Conservation (phyloP, 2,888 invertebrate species). For the Drosophila silvestris region DNA sequence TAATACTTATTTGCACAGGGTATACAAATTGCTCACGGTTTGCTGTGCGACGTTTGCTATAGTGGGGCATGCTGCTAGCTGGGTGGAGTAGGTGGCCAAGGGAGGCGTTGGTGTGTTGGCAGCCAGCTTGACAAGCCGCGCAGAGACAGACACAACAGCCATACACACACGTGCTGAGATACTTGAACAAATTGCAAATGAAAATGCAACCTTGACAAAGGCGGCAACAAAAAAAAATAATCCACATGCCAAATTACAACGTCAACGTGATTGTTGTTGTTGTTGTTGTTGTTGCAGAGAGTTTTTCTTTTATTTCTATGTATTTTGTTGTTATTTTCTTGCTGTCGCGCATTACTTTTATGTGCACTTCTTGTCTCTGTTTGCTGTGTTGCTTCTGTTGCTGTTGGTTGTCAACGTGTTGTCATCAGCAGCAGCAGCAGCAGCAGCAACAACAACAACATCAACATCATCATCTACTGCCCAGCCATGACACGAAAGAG, state of each 20-base stretch:
- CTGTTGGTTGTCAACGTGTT: constrained; percentile 45
- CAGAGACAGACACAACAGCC: constrained; percentile 5
- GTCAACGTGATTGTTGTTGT: constrained; percentile 46
- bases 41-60: constrained; percentile 45
- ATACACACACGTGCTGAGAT: constrained; percentile 7
- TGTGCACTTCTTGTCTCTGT: constrained; percentile 37
- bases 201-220: constrained; percentile 75
- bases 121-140: constrained; percentile 37
- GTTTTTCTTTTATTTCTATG: constrained; percentile 51
- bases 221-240: constrained; percentile 40
- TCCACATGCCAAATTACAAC: constrained; percentile 67
- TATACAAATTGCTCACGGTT: constrained; percentile 42
- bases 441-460: constrained; percentile 22
- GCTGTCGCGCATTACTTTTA: constrained; percentile 53
- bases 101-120: constrained; percentile 51
- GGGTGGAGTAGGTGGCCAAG: constrained; percentile 23
- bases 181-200: constrained; percentile 61
- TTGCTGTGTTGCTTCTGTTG: constrained; percentile 10
- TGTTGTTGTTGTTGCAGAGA: constrained; percentile 32
- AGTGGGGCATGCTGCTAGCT: constrained; percentile 5
- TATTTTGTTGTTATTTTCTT: constrained; percentile 27
- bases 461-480: constrained; percentile 33
- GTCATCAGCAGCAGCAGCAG: constrained; percentile 51
- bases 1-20: constrained; percentile 17
- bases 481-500: constrained; percentile 53